A percentile compares a stretch with the other conserved stretches of the same genome.
These are phyloP conservation scores for Stegostoma tigrinum DNA, from an alignment of 2,113 vertebrate genomes.

Conservation along the genomic window DNA sequence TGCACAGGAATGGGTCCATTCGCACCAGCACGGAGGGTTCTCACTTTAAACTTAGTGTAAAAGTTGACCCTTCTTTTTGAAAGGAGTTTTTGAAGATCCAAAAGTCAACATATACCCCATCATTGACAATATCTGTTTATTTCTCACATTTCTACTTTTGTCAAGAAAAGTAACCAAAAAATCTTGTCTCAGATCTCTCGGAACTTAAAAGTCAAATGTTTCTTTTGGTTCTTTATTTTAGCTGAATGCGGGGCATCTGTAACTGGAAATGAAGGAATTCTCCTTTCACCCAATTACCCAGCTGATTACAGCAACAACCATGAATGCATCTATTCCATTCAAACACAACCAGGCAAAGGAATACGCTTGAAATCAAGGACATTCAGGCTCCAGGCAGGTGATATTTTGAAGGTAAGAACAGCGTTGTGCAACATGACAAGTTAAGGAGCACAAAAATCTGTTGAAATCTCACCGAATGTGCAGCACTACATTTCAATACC, in stretches of 20 bases:
- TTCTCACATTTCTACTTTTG: background rate
- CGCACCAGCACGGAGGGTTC: background rate
- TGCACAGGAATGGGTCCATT: background rate
- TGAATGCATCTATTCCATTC: slow-evolving; percentile 98
- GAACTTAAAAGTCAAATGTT: background rate
- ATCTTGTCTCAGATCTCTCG: background rate
- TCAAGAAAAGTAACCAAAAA: background rate
- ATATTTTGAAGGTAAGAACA: slow-evolving; percentile 78
- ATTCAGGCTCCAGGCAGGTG: slow-evolving; percentile 80
- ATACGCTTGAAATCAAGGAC: slow-evolving; percentile 84
- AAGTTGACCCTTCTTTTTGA: background rate
- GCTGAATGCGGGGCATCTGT: slow-evolving; percentile 95
- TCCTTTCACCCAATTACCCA: slow-evolving; percentile 95
- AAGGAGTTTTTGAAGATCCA: background rate
- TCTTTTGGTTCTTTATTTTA: slow-evolving; percentile 49
- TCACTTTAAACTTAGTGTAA: background rate
- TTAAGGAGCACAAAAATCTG: background rate
- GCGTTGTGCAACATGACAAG: background rate
- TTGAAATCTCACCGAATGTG: background rate
- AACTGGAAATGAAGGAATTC: slow-evolving; percentile 87
- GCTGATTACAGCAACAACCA: slow-evolving; percentile 91
- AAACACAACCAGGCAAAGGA: slow-evolving; percentile 90
- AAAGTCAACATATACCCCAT: background rate
- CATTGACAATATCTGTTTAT: background rate
- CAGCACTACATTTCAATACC: background rate